These are phyloP conservation scores for Aurelia sp. DNA, from an alignment of 30 jellyfish, hydroid and myxozoan genomes.

Conservation along the genomic window DNA sequence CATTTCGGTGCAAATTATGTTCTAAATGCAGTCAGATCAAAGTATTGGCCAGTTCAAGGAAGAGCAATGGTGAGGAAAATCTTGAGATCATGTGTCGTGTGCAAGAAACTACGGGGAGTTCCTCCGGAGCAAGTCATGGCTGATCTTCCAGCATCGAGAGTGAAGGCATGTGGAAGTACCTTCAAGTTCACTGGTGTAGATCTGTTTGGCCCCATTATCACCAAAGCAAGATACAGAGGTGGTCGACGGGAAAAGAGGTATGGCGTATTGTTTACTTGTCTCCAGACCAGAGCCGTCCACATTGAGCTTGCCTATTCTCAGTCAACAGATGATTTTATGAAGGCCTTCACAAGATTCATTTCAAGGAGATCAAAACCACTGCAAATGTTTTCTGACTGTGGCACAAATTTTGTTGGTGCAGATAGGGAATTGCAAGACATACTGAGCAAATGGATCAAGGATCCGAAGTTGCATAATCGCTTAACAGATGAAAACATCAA, in stretches of 20 bases:
- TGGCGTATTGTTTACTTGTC: conserved; percentile 39
- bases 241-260: conserved; percentile 47
- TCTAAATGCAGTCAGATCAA: conserved; percentile 42
- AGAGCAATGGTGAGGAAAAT: conserved; percentile 31
- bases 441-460: conserved; percentile 17
- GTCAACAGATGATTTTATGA: conserved; percentile 38
- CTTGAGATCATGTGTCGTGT: conserved; percentile 26
- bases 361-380: conserved; percentile 30
- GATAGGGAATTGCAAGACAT: conserved; percentile 1
- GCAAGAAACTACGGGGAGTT: conserved; percentile 36
- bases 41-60: conserved; percentile 37
- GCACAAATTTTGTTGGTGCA: conserved; percentile 13
- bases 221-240: conserved; percentile 26
- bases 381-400: conserved; percentile 33
- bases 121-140: conserved; percentile 7
- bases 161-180: conserved; percentile 19
- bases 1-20: conserved; percentile 47
- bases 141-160: conserved; percentile 46
- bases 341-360: conserved; percentile 31
- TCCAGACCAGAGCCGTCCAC: conserved; percentile 54
- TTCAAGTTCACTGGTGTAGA: conserved; percentile 52
- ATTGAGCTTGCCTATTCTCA: conserved; percentile 27
- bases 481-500: conserved; percentile 22
- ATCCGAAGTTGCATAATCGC: conserved; percentile 16
- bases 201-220: conserved; percentile 38